Base-by-base conservation (phyloP, 2,797 vertebrate genomes). In the Scolopax rusticola region DNA sequence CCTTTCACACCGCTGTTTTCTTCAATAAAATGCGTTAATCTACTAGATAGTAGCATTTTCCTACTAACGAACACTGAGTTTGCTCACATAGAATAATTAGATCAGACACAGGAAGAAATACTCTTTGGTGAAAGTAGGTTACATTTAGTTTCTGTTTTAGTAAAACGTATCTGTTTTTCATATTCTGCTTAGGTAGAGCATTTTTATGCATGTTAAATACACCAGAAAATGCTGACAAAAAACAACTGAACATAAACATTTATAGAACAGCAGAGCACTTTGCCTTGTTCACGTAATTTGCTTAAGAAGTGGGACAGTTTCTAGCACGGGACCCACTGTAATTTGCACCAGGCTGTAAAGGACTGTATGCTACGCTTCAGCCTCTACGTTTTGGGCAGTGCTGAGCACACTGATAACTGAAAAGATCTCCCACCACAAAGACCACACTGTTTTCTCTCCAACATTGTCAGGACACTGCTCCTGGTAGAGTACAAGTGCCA, bases 21-120 rank as follows among this genome's bases (percentile, higher is more conserved):
- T 93, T 80, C 90, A 96, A 86, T 94, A 96, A 97, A 97, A 89
- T 85, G 51, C 15, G 36, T 95, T 96, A 75, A 95, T 95, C 89
- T 95, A 89, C 84, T 76, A 95, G 38, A 93, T 24, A 90, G 63
- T 53, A 94, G 87, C 60, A 71, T 53, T 93, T 96, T 95, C 70
- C 71, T 86, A 56, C 60, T 73, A 64, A 81, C 78, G 51, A 92
- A 32, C 43, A 57, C 38, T 89, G 95, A 89, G 21, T 48, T 89
- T 47, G 43, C 45, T 88, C 54, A 65, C 65, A 53, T 53, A 18
- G 23, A 93, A 80, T 67, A 83, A 91, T 71, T 93, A 68, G 21
- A 89, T 65, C n/a, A 87, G 63, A 90, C 28, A 56, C 0, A 40
- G 27, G 41, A 51, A 84, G 78, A 81, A 94, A n/a, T 15, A 69